Evolutionary conservation across 2,113 vertebrate genomes (phyloP), one percentile per base, ranked within the genome.

Genomic region (Dicerorhinus sumatrensis): DNA sequence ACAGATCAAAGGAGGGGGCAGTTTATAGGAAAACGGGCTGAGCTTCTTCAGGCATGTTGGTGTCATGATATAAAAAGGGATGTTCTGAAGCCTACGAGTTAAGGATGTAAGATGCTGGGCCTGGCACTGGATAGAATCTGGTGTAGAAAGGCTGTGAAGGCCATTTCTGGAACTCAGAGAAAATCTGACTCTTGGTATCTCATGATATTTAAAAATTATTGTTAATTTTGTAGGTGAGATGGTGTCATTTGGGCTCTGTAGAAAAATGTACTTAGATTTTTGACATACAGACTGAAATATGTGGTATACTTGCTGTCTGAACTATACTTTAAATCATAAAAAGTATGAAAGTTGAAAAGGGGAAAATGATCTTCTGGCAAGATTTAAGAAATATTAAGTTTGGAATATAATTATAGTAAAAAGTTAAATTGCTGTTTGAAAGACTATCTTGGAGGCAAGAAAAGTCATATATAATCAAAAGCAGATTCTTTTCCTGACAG

Each of bases 371-470:
- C 95, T 58, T 94, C 86, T 94, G 73, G 83, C 82, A 94, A 95
- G 95, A 73, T 48, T 83, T 84, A 51, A 63, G 58, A 87, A 86
- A 87, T 81, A 75, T 85, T 96, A 95, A 82, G 73, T 89, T 77
- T 95, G 75, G 93, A 83, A 95, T 73, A 80, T 92, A 97, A 97
- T 96, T 97, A 91, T 6, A 73, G 62, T 86, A 79, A 96, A 89
- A 96, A 56, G 16, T 16, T 70, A 97, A 97, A 97, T n/a, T 96
- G 77, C 82, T 94, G 95, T 94, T 79, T 86, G 2, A 94, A 94
- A 96, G 86, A 86, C 90, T 87, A 77, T 80, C 92, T 80, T n/a
- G 33, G 67, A 94, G 88, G 86, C 94, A 94, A 92, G 83, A 75
- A 65, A 87, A 85, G 31, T 11, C 87, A 92, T 87, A 46, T 83